phyloP scores from a whole-genome alignment of 2,888 invertebrate species.

The Eupithecia vulgata region DNA sequence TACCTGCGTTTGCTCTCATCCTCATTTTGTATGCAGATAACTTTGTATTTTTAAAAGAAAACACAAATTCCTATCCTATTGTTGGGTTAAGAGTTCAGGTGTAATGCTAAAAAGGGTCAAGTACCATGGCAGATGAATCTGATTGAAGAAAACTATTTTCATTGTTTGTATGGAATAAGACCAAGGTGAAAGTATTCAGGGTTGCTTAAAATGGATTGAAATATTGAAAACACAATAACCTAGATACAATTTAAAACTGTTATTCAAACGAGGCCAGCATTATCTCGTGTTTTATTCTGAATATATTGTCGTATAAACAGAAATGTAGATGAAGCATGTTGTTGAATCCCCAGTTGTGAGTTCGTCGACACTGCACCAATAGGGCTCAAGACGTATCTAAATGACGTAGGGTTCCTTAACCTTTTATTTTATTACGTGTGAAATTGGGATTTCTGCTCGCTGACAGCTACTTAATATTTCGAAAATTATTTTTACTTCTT shows the following conservation, averaged over 20 bases:
- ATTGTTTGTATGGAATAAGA: conserved; percentile 1
- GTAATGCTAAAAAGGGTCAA: neutral
- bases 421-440: conserved; percentile 45
- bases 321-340: conserved; percentile 40
- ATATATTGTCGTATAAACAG: conserved; percentile 28
- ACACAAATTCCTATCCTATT: neutral
- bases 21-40: conserved; percentile 48
- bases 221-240: conserved; percentile 12
- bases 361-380: conserved; percentile 54
- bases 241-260: conserved; percentile 10
- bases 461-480: conserved; percentile 30
- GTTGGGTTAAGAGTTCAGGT: neutral
- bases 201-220: conserved; percentile 8
- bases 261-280: conserved; percentile 16
- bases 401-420: conserved; percentile 50
- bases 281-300: conserved; percentile 33
- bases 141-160: neutral
- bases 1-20: conserved; percentile 68
- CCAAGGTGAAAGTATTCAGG: conserved; percentile 21
- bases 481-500: conserved; percentile 19
- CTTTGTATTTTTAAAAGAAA: neutral
- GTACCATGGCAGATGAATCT: neutral
- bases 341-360: conserved; percentile 42
- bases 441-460: conserved; percentile 42
- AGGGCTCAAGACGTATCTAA: conserved; percentile 46